These are phyloP conservation scores for Hemithea aestivaria DNA, from an alignment of 2,888 invertebrate genomes.

Conservation along the genomic window DNA sequence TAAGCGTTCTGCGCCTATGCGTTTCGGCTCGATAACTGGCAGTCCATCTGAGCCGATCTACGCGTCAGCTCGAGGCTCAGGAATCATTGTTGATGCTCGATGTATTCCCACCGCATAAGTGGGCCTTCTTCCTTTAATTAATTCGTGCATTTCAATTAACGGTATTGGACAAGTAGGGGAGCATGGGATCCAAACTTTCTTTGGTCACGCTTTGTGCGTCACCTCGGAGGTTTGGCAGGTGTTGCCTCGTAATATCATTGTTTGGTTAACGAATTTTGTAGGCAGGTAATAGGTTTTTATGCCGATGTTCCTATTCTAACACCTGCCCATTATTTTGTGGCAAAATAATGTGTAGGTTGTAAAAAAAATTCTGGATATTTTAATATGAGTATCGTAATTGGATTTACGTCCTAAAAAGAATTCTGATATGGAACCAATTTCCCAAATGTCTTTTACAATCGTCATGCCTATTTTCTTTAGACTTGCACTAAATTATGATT, in stretches of 20 bases:
- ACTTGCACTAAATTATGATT: too few relatives aligned
- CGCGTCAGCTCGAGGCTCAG: conserved; percentile 26
- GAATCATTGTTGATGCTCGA: conserved; percentile 33
- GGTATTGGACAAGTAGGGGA: conserved; percentile 41
- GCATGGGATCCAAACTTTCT: conserved; percentile 48
- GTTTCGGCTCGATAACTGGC: conserved; percentile 27
- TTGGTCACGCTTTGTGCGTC: conserved; percentile 46
- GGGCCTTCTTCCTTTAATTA: conserved; percentile 48
- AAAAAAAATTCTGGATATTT: too few relatives aligned
- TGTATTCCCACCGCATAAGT: conserved; percentile 26
- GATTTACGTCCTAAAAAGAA: too few relatives aligned
- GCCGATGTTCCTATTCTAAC: not conserved
- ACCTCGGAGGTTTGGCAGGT: conserved; percentile 43
- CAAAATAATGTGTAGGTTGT: too few relatives aligned
- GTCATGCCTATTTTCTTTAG: too few relatives aligned
- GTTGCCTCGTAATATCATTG: conserved; percentile 16
- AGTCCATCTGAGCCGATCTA: conserved; percentile 26
- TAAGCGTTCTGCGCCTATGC: conserved; percentile 23
- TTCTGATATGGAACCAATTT: too few relatives aligned
- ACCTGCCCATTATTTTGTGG: too few relatives aligned
- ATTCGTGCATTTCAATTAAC: conserved; percentile 48
- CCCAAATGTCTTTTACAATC: too few relatives aligned
- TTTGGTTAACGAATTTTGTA: conserved; percentile 18
- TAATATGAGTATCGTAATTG: too few relatives aligned
- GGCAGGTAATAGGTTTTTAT: conserved; percentile 24